Evolutionary conservation across 30 jellyfish, hydroid and myxozoan species (phyloP).

Genomic region (Chrysaora quinquecirrha): DNA sequence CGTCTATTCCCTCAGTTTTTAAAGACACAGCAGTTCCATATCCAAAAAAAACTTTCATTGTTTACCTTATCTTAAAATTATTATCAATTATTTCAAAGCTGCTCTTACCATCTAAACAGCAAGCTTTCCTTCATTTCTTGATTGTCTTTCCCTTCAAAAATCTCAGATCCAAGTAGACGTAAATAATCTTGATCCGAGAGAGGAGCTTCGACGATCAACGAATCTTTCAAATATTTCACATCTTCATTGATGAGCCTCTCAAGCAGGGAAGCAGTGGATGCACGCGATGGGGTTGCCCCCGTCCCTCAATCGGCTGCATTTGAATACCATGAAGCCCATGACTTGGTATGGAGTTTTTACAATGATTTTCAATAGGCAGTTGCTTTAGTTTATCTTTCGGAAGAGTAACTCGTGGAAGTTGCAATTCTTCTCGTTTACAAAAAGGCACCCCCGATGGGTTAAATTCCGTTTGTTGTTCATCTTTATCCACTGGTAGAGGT

Average conservation of each 20-base stretch:
- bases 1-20: too few relatives aligned
- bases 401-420: conserved; percentile 60
- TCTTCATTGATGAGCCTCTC: conserved; percentile 4
- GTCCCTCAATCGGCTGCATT: conserved; percentile 71
- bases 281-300: background rate
- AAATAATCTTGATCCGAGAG: conserved; percentile 20
- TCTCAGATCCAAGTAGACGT: conserved; percentile 21
- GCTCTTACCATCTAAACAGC: conserved; percentile 21
- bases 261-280: background rate
- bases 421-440: conserved; percentile 36
- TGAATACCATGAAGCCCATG: conserved; percentile 40
- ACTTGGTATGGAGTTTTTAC: conserved; percentile 62
- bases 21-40: too few relatives aligned
- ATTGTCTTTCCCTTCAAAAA: background rate
- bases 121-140: conserved; percentile 1
- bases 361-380: conserved; percentile 56
- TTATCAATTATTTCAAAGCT: too few relatives aligned
- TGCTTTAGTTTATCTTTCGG: conserved; percentile 45
- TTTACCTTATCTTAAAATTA: too few relatives aligned
- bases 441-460: background rate
- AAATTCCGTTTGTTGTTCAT: background rate
- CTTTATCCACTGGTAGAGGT: background rate
- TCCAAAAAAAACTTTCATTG: too few relatives aligned
- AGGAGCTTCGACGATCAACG: conserved; percentile 21
- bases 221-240: conserved; percentile 6